These are phyloP conservation scores for Melanophora roralis DNA, from an alignment of 2,888 invertebrate genomes.

Conservation along the genomic window DNA sequence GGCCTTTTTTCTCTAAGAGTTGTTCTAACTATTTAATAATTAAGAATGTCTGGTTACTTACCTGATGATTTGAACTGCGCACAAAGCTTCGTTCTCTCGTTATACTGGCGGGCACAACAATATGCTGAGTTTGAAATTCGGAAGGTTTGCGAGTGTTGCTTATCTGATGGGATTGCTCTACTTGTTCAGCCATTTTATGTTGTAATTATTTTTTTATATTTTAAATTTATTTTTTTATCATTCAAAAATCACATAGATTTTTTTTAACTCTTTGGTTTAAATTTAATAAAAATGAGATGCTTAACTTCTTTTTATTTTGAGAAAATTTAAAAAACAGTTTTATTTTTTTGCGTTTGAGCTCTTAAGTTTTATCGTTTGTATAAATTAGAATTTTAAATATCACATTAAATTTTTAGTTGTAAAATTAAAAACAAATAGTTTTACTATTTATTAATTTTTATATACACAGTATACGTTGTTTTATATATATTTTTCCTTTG, in stretches of 20 bases:
- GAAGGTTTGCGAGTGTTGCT: conserved; percentile 74
- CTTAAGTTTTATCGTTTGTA: conserved; percentile 20
- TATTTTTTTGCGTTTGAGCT: neutral
- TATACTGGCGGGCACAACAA: conserved; percentile 77
- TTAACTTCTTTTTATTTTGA: neutral
- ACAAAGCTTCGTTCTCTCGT: conserved; percentile 85
- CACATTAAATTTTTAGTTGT: conserved; percentile 58
- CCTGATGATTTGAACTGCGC: conserved; percentile 80
- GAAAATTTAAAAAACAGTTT: neutral
- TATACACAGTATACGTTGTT: conserved; percentile 60
- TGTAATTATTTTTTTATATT: conserved; percentile 18
- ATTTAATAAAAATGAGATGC: conserved; percentile 24
- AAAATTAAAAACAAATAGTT: conserved; percentile 55
- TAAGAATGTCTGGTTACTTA: conserved; percentile 49
- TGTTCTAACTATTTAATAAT: too few relatives aligned
- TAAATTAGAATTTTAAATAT: conserved; percentile 58
- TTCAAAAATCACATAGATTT: conserved; percentile 36
- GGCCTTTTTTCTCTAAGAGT: too few relatives aligned
- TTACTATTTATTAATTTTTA: conserved; percentile 27
- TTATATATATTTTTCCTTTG: neutral
- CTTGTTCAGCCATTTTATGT: conserved; percentile 73
- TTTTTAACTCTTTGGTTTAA: conserved; percentile 50
- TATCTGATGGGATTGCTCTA: conserved; percentile 70
- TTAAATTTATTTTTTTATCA: conserved; percentile 1
- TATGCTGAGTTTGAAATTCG: conserved; percentile 71